phyloP scores from a whole-genome alignment of 2,797 vertebrate genomes.

The Denticeps clupeoides region DNA sequence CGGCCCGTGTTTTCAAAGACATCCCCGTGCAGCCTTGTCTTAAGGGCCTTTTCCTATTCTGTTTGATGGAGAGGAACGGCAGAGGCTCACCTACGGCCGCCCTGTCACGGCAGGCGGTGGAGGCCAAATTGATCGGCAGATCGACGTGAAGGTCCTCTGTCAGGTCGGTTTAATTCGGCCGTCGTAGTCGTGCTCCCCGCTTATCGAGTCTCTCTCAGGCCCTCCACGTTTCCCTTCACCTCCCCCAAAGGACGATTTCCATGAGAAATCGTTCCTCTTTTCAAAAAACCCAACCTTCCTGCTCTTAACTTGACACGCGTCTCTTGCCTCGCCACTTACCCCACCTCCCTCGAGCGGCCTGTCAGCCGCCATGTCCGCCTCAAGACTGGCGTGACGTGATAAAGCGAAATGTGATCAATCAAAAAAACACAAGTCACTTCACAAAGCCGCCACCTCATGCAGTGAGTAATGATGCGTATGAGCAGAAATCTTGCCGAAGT shows the following conservation, averaged over 20 bases:
- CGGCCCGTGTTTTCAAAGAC: not conserved
- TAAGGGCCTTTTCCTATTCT: constrained; percentile 7
- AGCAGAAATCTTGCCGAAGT: constrained; percentile 29
- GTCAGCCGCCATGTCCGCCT: constrained; percentile 25
- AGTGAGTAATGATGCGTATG: constrained; percentile 21
- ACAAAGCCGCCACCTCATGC: constrained; percentile 26
- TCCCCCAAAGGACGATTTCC: no score
- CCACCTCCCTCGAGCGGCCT: constrained; percentile 9
- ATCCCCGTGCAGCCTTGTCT: not conserved
- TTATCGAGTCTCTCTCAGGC: not conserved
- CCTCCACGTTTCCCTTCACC: no score
- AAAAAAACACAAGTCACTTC: constrained; percentile 30
- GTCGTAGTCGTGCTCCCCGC: not conserved
- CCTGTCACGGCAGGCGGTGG: not conserved
- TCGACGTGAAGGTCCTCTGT: constrained; percentile 7
- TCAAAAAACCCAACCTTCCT: not conserved
- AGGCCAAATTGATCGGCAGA: constrained; percentile 1
- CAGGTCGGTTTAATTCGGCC: constrained; percentile 6
- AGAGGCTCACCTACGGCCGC: not conserved
- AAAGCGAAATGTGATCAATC: constrained; percentile 58
- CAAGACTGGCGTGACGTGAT: constrained; percentile 41
- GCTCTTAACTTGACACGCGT: not conserved
- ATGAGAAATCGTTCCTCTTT: no score
- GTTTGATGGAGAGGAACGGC: constrained; percentile 8
- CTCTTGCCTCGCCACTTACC: constrained; percentile 6